Percentiles rank a stretch among this genome's conserved stretches.
Conservation (phyloP, 2,113 vertebrate species). For the Ariopsis seemanni region DNA sequence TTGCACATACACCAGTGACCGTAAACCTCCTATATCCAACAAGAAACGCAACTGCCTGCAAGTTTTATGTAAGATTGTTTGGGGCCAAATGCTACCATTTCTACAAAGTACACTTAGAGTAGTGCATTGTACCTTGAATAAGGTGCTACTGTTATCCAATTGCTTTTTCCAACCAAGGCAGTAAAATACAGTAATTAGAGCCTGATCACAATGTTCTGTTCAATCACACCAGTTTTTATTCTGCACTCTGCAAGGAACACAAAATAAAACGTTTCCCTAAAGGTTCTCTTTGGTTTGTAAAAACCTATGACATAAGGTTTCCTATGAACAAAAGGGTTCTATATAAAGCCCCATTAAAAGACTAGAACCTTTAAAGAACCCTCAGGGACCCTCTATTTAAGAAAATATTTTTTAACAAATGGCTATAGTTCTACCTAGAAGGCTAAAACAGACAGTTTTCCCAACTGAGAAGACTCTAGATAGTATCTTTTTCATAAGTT, state of each 20-base stretch:
- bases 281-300: not conserved
- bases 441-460: not conserved
- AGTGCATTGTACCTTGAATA: constrained; percentile 68
- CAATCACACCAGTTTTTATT: not conserved
- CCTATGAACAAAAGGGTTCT: not conserved
- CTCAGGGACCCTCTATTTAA: not conserved
- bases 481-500: not conserved
- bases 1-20: not conserved
- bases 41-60: not conserved
- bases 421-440: not conserved
- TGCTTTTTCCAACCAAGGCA: not conserved
- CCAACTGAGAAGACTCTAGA: not conserved
- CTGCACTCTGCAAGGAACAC: not conserved
- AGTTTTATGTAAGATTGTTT: constrained; percentile 41
- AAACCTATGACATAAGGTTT: not conserved
- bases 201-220: not conserved
- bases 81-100: constrained; percentile 62
- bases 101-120: constrained; percentile 62
- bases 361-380: not conserved
- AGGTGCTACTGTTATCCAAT: constrained; percentile 53
- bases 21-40: not conserved
- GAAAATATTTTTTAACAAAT: not conserved
- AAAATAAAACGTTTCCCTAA: not conserved
- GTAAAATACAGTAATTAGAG: not conserved
- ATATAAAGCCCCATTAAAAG: not conserved